Conservation (phyloP, 92 coral and sea anemone genomes). For the Blastomussa wellsi region DNA sequence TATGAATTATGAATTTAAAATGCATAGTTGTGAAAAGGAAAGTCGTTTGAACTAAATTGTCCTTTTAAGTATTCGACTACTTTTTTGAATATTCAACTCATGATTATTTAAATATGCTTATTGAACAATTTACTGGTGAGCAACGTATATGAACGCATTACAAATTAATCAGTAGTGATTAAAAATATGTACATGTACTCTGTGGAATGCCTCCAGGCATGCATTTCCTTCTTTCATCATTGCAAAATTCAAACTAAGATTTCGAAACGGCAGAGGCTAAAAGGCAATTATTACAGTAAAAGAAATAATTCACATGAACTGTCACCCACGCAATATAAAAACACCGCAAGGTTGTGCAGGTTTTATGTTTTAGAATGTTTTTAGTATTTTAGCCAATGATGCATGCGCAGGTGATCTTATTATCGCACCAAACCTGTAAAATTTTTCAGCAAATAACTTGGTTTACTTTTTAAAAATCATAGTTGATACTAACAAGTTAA, state of each 20-base stretch:
- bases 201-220: conserved; percentile 3
- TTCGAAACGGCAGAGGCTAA: neutral
- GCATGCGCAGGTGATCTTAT: neutral
- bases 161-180: neutral
- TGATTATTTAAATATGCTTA: too few species aligned
- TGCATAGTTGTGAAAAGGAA: neutral
- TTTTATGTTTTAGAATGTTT: neutral
- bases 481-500: neutral
- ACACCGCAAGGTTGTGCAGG: neutral
- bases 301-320: neutral
- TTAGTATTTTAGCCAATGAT: neutral
- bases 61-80: too few species aligned
- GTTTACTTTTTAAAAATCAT: neutral
- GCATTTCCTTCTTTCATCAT: neutral
- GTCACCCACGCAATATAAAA: too few species aligned
- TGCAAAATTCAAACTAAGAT: neutral
- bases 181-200: neutral
- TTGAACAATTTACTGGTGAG: neutral
- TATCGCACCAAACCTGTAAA: neutral
- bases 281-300: neutral
- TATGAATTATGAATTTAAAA: too few species aligned
- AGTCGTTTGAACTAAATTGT: neutral
- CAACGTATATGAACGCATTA: neutral
- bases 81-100: neutral
- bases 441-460: neutral